Evolutionary conservation across 2,888 invertebrate genomes (phyloP).

Genomic region (Rhingia rostrata): DNA sequence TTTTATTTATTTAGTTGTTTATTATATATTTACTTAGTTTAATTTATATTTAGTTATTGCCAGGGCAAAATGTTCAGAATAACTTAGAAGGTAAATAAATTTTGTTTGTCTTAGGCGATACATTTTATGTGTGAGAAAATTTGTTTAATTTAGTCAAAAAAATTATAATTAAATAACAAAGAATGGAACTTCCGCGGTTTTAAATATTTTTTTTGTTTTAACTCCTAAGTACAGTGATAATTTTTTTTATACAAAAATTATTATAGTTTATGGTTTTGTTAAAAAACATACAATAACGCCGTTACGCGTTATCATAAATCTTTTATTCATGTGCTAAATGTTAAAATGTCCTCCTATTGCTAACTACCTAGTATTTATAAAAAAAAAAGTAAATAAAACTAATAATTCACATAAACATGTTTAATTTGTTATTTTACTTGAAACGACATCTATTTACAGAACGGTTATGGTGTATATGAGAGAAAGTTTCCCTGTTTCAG

Average conservation of each 20-base stretch:
- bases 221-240: slow-evolving; percentile 62
- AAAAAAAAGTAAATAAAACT: slow-evolving; percentile 39
- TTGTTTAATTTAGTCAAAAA: slow-evolving; percentile 45
- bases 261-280: slow-evolving; percentile 17
- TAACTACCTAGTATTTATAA: slow-evolving; percentile 53
- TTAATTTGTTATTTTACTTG: slow-evolving; percentile 11
- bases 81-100: slow-evolving; percentile 50
- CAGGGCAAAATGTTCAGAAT: slow-evolving; percentile 48
- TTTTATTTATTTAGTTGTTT: slow-evolving; percentile 60
- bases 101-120: slow-evolving; percentile 31
- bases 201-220: slow-evolving; percentile 34
- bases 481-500: slow-evolving; percentile 31
- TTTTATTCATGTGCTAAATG: slow-evolving; percentile 50
- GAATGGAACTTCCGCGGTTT: slow-evolving; percentile 51
- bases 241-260: slow-evolving; percentile 55
- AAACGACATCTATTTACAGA: slow-evolving; percentile 55
- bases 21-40: slow-evolving; percentile 61
- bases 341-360: slow-evolving; percentile 50
- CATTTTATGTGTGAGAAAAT: slow-evolving; percentile 28
- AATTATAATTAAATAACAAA: slow-evolving; percentile 72
- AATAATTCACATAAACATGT: slow-evolving; percentile 55
- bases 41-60: slow-evolving; percentile 48
- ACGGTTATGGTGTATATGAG: neutral
- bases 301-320: slow-evolving; percentile 27
- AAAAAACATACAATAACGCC: slow-evolving; percentile 35